These are phyloP conservation scores for Troilus luridus DNA, from an alignment of 2,888 invertebrate species.

Conservation along the genomic window DNA sequence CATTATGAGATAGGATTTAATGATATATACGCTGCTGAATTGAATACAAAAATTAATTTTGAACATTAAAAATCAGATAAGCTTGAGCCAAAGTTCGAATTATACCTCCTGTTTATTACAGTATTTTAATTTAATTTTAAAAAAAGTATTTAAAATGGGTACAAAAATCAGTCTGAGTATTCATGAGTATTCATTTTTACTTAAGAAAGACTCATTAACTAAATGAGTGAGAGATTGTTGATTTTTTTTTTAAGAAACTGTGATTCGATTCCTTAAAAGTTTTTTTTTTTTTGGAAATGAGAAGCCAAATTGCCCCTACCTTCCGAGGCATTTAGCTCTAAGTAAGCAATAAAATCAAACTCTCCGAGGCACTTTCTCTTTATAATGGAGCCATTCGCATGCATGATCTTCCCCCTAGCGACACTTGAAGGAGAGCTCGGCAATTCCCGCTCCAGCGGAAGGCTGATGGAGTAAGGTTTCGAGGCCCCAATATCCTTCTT, in stretches of 20 bases:
- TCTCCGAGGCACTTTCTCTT: constrained; percentile 18
- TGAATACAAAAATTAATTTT: too few species aligned
- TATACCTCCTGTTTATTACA: too few species aligned
- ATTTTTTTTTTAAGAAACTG: not conserved
- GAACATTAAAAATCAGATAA: too few species aligned
- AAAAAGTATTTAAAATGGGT: not conserved
- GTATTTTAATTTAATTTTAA: too few species aligned
- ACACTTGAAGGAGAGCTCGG: constrained; percentile 56
- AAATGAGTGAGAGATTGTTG: not conserved
- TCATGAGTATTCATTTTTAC: not conserved
- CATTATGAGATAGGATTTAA: too few species aligned
- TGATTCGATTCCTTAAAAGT: not conserved
- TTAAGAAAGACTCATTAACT: not conserved
- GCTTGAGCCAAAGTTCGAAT: too few species aligned
- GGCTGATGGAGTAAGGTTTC: not conserved
- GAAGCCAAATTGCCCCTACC: not conserved
- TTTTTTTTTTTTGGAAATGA: constrained; percentile 28
- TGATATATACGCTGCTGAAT: too few species aligned
- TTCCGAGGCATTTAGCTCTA: constrained; percentile 34
- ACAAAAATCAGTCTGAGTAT: not conserved
- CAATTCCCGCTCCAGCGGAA: constrained; percentile 53
- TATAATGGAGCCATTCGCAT: constrained; percentile 61
- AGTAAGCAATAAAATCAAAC: constrained; percentile 61
- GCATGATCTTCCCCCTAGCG: constrained; percentile 59
- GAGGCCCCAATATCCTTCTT: not conserved